phyloP scores from a whole-genome alignment of 2,888 invertebrate genomes.

The Amphipyra tragopoginis region DNA sequence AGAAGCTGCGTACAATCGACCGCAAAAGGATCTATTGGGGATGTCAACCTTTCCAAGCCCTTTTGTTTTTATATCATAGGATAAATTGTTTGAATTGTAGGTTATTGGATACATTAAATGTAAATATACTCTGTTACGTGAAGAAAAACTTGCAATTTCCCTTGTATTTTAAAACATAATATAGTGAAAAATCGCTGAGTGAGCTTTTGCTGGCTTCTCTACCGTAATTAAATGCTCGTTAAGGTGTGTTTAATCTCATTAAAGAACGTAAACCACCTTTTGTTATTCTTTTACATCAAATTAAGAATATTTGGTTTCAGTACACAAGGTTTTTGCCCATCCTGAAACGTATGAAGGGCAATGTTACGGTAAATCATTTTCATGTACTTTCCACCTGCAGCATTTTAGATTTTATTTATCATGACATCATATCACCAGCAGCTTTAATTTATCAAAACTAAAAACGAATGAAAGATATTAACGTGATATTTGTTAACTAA shows the following conservation, averaged over 20 bases:
- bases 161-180: conserved; percentile 3
- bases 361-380: too few relatives aligned
- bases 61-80: conserved; percentile 63
- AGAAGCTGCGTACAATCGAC: conserved; percentile 64
- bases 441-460: neutral
- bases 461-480: neutral
- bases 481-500: neutral
- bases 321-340: too few relatives aligned
- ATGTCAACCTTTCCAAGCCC: conserved; percentile 64
- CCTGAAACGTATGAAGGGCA: too few relatives aligned
- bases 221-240: neutral
- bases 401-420: too few relatives aligned
- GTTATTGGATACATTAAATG: neutral
- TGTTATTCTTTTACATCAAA: neutral
- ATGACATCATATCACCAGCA: too few relatives aligned
- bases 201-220: conserved; percentile 17
- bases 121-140: conserved; percentile 10
- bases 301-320: too few relatives aligned
- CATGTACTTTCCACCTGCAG: too few relatives aligned
- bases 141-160: conserved; percentile 13
- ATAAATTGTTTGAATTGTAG: conserved; percentile 32
- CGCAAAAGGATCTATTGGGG: conserved; percentile 66
- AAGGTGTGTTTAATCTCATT: neutral
- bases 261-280: neutral
- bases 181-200: conserved; percentile 6